Conservation (phyloP, 2,113 vertebrate genomes). For the Varanus salvator region DNA sequence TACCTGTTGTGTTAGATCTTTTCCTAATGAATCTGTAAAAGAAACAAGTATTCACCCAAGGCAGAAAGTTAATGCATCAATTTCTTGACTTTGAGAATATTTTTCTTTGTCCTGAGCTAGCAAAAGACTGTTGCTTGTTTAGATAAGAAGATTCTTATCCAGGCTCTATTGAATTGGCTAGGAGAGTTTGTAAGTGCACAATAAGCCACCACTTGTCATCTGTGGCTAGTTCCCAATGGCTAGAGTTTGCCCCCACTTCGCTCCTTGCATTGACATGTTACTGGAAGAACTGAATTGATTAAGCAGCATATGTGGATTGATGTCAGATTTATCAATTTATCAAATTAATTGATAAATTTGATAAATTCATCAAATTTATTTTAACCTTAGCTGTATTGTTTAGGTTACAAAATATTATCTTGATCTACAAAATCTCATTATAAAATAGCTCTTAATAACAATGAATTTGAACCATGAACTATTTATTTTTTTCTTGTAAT, state of each 20-base stretch:
- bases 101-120: background rate
- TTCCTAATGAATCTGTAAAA: background rate
- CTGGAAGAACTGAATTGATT: background rate
- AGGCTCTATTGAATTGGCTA: background rate
- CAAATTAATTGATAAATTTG: background rate
- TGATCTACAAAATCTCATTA: background rate
- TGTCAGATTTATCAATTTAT: background rate
- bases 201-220: background rate
- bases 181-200: background rate
- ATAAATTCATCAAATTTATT: conserved; percentile 1
- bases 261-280: background rate
- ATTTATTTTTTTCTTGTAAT: background rate
- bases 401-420: background rate
- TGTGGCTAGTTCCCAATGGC: background rate
- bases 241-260: background rate
- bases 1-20: background rate
- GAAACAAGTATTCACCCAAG: background rate
- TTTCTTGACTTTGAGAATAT: conserved; percentile 2
- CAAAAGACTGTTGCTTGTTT: background rate
- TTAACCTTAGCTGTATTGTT: background rate
- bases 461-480: background rate
- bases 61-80: background rate
- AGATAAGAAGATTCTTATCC: background rate
- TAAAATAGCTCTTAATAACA: background rate
- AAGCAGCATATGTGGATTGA: background rate